phyloP scores from a whole-genome alignment of 2,797 vertebrate species.

The Pseudochromis fuscus region DNA sequence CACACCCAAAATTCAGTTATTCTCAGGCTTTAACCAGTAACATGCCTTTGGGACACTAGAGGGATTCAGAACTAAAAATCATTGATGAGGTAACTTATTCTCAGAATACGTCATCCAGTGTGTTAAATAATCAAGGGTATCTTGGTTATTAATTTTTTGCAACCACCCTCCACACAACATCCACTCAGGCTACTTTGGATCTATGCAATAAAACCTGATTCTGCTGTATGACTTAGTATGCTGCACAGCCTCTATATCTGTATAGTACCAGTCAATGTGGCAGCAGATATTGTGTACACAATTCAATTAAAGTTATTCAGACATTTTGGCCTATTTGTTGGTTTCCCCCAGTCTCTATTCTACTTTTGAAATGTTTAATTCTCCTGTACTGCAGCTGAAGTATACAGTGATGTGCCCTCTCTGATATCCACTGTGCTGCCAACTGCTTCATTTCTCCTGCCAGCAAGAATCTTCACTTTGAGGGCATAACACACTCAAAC shows the following conservation, averaged over 20 bases:
- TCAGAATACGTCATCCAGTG: background rate
- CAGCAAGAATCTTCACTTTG: conserved; percentile 28
- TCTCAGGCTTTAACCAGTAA: conserved; percentile 30
- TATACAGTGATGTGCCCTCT: background rate
- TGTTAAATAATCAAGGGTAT: too few relatives aligned
- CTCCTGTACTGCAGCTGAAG: background rate
- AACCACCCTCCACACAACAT: too few relatives aligned
- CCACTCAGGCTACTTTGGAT: too few relatives aligned
- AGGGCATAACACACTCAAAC: conserved; percentile 27
- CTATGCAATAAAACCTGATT: too few relatives aligned
- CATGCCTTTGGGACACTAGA: conserved; percentile 39
- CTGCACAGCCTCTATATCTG: too few relatives aligned
- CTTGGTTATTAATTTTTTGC: too few relatives aligned
- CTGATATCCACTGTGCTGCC: conserved; percentile 2
- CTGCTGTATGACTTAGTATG: too few relatives aligned
- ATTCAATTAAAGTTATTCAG: background rate
- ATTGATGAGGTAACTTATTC: conserved; percentile 6
- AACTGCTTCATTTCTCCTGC: conserved; percentile 29
- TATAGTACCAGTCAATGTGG: too few relatives aligned
- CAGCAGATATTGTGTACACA: background rate
- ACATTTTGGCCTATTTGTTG: background rate
- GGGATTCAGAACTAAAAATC: conserved; percentile 26
- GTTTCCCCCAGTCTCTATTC: background rate
- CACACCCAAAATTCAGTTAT: conserved; percentile 8
- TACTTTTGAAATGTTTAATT: conserved; percentile 7